phyloP scores from a whole-genome alignment of 2,797 vertebrate genomes.

The Rhinogobio ventralis region DNA sequence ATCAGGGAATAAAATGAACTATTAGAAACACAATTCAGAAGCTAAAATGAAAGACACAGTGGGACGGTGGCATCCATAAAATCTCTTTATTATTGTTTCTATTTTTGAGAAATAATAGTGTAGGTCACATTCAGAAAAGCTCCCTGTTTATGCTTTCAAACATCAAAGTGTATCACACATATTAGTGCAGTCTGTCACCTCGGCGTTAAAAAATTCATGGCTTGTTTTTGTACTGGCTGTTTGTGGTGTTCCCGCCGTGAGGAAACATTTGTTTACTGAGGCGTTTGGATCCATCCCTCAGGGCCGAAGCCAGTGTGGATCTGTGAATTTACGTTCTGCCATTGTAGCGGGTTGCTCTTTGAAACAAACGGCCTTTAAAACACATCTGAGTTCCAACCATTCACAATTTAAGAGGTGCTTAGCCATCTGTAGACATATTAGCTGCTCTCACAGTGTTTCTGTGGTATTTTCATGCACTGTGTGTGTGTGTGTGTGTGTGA shows the following conservation, averaged over 20 bases:
- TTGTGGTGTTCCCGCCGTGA: slow-evolving; percentile 26
- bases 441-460: slow-evolving; percentile 4
- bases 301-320: slow-evolving; percentile 47
- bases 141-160: slow-evolving; percentile 15
- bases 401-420: slow-evolving; percentile 61
- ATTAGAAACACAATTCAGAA: slow-evolving; percentile 27
- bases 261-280: slow-evolving; percentile 54
- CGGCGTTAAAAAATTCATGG: slow-evolving; percentile 55
- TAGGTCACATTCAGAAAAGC: background rate
- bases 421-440: slow-evolving; percentile 62
- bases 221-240: slow-evolving; percentile 10
- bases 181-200: slow-evolving; percentile 47
- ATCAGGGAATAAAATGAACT: slow-evolving; percentile 14
- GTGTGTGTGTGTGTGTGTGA: background rate
- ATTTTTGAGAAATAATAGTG: background rate
- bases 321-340: slow-evolving; percentile 56
- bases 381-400: slow-evolving; percentile 50
- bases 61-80: background rate
- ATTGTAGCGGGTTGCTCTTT: slow-evolving; percentile 56
- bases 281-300: slow-evolving; percentile 42
- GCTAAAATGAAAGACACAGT: background rate
- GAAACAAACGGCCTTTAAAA: slow-evolving; percentile 61
- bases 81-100: slow-evolving; percentile 7
- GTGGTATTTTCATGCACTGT: background rate
- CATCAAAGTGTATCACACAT: slow-evolving; percentile 29